Evolutionary conservation across 2,113 vertebrate genomes (phyloP), one percentile per base, ranked within the genome.

Genomic region (Anser cygnoides): DNA sequence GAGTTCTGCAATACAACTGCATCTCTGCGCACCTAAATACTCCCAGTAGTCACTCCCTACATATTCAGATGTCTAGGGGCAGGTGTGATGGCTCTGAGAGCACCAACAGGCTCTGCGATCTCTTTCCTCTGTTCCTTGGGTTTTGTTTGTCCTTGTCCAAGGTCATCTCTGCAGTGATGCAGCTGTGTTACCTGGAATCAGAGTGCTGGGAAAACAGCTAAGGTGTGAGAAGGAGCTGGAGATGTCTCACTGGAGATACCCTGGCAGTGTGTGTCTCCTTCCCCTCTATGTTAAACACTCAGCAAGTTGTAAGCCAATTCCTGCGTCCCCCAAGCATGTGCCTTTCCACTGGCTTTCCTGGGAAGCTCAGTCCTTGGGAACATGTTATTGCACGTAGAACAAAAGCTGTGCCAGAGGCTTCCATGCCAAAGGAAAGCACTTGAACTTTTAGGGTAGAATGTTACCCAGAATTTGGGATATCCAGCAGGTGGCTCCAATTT

Each of bases 11-110:
- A 11, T 26, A 6, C 9, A 73, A 52, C 54, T 80, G 44, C 54
- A 62, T 65, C 7, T 57, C n/a, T 58, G 8, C 0, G 0, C 18
- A 49, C 33, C 57, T 37, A 68, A 77, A 73, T 77, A 33, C 12
- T 50, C 10, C 15, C 18, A 49, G n/a, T 2, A n/a, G 28, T 41
- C 6, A 75, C 31, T 50, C 16, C 11, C 2, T 43, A 12, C 7
- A 41, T 10, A 62, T 33, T 92, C 41, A 74, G 39, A 23, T 54
- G 15, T 63, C 25, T 50, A 59, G 62, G 52, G 52, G 43, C 19
- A 75, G 50, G 21, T 22, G 26, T 28, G 2, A 3, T 20, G 22
- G 15, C 20, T 43, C 12, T 88, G 83, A 65, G 11, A 89, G 25
- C 37, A 63, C 3, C 7, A 14, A 18, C 4, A 80, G 46, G 10